Base-by-base conservation (phyloP, 2,888 invertebrate genomes). In the Perizoma flavofasciatum region DNA sequence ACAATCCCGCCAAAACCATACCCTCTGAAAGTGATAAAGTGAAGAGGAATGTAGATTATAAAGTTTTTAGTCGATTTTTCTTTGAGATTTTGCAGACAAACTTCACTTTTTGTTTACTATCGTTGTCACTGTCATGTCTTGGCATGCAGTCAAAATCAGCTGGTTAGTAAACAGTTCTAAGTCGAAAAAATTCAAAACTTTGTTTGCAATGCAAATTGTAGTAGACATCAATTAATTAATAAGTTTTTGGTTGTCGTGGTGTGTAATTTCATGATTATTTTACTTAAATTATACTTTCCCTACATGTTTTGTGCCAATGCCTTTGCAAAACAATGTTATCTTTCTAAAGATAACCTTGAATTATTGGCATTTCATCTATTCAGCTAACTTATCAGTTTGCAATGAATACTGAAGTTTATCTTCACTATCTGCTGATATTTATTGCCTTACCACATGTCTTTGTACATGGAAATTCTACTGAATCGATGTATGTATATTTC, bases 311-410 rank as follows among this genome's bases (percentile, higher is more conserved):
- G 22, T 3, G 22, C 1, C 22, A 22, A 22, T 22, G 22, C 3
- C 22, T 22, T 22, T 61, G 53, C 41, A 51, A 45, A 39, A 48
- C 22, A 44, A 49, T 37, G 6, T n/a, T 8, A 40, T 61, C 47
- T 55, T 45, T 44, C 4, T 22, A 34, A 43, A 58, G 51, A 59
- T 66, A 62, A 67, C 63, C 59, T 67, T 63, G 62, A 64, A 63
- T 11, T 51, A 22, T 22, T 22, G 63, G 41, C 51, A n/a, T 33
- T 11, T 4, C 10, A 22, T 44, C n/a, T 46, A 50, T 22, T 22
- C 22, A 22, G 22, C 22, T 22, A 22, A 44, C 11, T 49, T 58
- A 58, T 55, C 54, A 55, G 43, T 46, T 41, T 45, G 46, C 32
- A 49, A 59, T 63, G 55, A 53, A 50, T 59, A 43, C 48, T 51